Conservation (phyloP, 2,888 invertebrate genomes). For the Sclerodermus sp. region DNA sequence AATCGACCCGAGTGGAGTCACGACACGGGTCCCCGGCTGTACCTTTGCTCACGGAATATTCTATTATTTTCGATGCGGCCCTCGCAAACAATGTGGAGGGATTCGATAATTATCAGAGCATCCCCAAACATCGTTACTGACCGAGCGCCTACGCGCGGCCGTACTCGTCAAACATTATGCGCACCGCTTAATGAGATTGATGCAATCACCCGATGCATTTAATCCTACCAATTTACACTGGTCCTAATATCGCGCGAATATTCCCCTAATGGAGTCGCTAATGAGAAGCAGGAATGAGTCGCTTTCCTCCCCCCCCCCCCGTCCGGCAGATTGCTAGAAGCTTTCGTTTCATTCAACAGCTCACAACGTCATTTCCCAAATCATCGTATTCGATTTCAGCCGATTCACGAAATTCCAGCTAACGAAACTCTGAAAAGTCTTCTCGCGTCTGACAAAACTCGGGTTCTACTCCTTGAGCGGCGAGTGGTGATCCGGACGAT, state of each 20-base stretch:
- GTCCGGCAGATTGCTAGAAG: too few species aligned
- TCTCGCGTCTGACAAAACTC: too few species aligned
- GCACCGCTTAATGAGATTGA: constrained; percentile 49
- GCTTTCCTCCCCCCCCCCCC: constrained; percentile 1
- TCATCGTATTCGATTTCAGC: too few species aligned
- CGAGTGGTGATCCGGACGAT: too few species aligned
- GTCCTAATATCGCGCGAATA: constrained; percentile 31
- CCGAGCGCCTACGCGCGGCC: constrained; percentile 27
- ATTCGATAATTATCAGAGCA: constrained; percentile 46
- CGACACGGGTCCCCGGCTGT: too few species aligned
- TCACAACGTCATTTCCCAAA: too few species aligned
- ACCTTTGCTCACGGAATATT: constrained; percentile 27
- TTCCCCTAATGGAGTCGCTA: constrained; percentile 33
- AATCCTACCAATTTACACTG: constrained; percentile 43
- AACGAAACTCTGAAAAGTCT: too few species aligned
- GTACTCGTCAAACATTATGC: constrained; percentile 41
- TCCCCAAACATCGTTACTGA: constrained; percentile 45
- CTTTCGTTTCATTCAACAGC: too few species aligned
- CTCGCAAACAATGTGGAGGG: constrained; percentile 36
- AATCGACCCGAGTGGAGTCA: too few species aligned
- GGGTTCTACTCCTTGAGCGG: too few species aligned
- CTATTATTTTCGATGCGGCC: constrained; percentile 44
- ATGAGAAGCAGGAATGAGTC: constrained; percentile 27
- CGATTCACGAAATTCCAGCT: too few species aligned
- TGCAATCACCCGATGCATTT: constrained; percentile 44